Base-by-base conservation (phyloP, 1,140 invertebrate genomes). In the Lepidurus couesii region DNA sequence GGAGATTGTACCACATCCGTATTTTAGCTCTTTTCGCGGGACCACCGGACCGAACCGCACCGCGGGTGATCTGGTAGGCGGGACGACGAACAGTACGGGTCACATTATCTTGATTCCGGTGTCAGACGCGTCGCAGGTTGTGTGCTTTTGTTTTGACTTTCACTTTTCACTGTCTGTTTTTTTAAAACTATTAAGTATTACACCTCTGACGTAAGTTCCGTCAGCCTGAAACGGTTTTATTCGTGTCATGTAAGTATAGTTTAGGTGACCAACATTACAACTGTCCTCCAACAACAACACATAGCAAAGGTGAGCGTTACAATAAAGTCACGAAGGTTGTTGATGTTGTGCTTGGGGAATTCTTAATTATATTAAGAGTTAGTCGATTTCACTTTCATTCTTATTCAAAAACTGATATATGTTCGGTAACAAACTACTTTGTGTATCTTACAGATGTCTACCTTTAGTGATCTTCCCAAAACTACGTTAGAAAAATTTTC, bases 401-500 rank as follows among this genome's bases (percentile, higher is more conserved):
- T 7, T 65, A 7, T 13, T 7, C 16, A 7, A 7, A 65, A n/a
- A 7, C 8, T 65, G 16, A 21, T n/a, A 1, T n/a, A 16, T 65
- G 1, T 65, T 65, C 21, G 53, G 21, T 65, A 16, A 13, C 16
- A 10, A 13, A n/a, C 21, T 65, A 8, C 16, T 65, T 65, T 65
- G 13, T 65, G 16, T 65, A 76, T 76, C 74, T 77, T 78, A 77
- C 83, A 87, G 86, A 94, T 94, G 93, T 94, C 92, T 88, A 92
- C 94, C 82, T 94, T 93, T 85, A 90, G 91, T 82, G 93, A 95
- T 87, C 94, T 95, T 86, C 92, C 93, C 86, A 90, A 91, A 84
- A 91, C 94, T 84, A 95, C 93, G 93, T 85, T 91, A 84, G 90
- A 94, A 88, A 88, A 93, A 83, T 95, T 95, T 88, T 93, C 93